Conservation (phyloP, 2,797 vertebrate genomes). For the Bothrops alternatus region DNA sequence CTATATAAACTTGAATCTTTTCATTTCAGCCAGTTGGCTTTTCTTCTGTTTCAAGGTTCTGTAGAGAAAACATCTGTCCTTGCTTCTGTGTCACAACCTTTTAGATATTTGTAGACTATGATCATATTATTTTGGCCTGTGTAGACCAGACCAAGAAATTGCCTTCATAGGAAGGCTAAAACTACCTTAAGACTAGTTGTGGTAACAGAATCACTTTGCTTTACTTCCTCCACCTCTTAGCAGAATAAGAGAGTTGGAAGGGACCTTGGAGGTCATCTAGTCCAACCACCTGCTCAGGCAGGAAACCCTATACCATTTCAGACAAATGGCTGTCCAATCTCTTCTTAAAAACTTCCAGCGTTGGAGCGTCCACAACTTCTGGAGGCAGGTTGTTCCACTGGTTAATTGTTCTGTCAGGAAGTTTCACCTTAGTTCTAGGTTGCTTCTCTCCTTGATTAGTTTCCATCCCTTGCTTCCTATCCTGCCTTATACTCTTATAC, state of each 20-base stretch:
- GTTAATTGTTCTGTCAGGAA: background rate
- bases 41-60: background rate
- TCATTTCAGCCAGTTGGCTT: background rate
- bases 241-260: background rate
- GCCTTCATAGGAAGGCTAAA: background rate
- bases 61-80: background rate
- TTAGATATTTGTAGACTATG: background rate
- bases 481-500: background rate
- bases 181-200: background rate
- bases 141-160: background rate
- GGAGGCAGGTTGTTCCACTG: background rate
- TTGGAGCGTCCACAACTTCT: background rate
- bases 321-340: background rate
- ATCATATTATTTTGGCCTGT: background rate
- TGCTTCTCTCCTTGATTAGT: background rate
- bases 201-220: background rate
- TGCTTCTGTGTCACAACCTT: background rate
- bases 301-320: background rate
- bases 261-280: background rate
- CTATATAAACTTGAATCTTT: background rate
- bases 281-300: background rate
- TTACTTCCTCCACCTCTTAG: background rate
- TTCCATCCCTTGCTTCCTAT: background rate
- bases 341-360: background rate
- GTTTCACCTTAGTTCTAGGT: background rate